Conservation (phyloP, 2,888 invertebrate genomes). For the Tetanocera ferruginea region DNA sequence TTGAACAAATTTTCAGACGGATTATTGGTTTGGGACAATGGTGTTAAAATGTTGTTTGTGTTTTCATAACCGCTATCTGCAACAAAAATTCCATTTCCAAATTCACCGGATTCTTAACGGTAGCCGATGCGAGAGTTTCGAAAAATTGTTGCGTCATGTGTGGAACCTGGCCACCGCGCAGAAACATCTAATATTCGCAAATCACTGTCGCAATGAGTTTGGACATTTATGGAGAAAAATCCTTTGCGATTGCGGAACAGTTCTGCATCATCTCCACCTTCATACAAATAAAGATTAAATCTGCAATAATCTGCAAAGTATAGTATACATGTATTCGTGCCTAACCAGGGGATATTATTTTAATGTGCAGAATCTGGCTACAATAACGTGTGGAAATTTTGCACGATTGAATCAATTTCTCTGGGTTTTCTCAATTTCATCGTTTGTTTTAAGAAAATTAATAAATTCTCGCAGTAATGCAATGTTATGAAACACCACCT, state of each 20-base stretch:
- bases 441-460: not conserved
- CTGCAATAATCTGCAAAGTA: no score
- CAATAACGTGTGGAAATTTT: conserved; percentile 28
- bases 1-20: not conserved
- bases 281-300: not conserved
- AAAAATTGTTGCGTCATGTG: conserved; percentile 16
- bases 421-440: no score
- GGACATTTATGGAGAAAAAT: conserved; percentile 41
- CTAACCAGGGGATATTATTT: conserved; percentile 24
- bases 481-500: conserved; percentile 3
- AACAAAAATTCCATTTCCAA: conserved; percentile 8
- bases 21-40: not conserved
- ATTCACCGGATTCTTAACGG: conserved; percentile 1
- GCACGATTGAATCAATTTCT: not conserved
- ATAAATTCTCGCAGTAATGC: conserved; percentile 1
- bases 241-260: conserved; percentile 39
- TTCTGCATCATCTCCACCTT: conserved; percentile 39
- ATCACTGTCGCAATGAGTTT: conserved; percentile 16
- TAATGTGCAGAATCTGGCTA: conserved; percentile 27
- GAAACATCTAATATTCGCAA: conserved; percentile 27
- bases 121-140: not conserved
- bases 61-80: conserved; percentile 12
- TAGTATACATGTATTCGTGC: no score
- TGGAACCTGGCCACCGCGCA: conserved; percentile 36
- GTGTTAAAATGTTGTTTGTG: conserved; percentile 2